A percentile compares a stretch with the other conserved stretches of the same genome.
Conservation (phyloP, 92 coral and sea anemone species). For the Paragorgia papillata region DNA sequence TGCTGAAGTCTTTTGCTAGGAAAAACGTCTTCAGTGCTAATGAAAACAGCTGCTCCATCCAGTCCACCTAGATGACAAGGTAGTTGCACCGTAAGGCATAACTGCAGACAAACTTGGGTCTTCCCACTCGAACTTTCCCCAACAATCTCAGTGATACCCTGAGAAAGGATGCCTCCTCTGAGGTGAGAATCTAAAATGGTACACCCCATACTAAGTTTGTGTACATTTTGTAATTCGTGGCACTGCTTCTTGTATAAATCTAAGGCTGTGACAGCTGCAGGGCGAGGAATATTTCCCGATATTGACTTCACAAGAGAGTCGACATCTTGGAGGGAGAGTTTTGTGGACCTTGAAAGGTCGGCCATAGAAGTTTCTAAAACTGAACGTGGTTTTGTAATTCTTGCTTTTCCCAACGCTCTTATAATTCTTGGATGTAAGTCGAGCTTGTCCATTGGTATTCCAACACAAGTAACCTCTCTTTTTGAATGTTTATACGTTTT, state of each 20-base stretch:
- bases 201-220: slow-evolving; percentile 72
- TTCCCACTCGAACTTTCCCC: slow-evolving; percentile 95
- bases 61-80: slow-evolving; percentile 73
- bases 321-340: slow-evolving; percentile 74
- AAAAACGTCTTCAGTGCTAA: slow-evolving; percentile 93
- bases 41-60: slow-evolving; percentile 88
- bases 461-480: neutral
- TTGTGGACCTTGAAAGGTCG: slow-evolving; percentile 78
- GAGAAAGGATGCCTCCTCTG: slow-evolving; percentile 75
- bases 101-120: slow-evolving; percentile 89
- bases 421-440: slow-evolving; percentile 82
- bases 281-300: slow-evolving; percentile 60
- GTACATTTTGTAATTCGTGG: slow-evolving; percentile 31
- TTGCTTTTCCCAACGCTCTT: slow-evolving; percentile 75
- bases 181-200: slow-evolving; percentile 67
- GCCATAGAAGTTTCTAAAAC: slow-evolving; percentile 84
- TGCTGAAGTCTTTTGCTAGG: slow-evolving; percentile 95
- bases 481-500: too few species aligned
- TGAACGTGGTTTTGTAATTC: slow-evolving; percentile 54
- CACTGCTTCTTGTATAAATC: slow-evolving; percentile 52
- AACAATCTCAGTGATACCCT: slow-evolving; percentile 84
- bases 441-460: slow-evolving; percentile 65
- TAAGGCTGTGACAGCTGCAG: slow-evolving; percentile 76
- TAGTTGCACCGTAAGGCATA: slow-evolving; percentile 89
- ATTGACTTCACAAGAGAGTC: slow-evolving; percentile 70